Base-by-base conservation (phyloP, 2,113 vertebrate species). In the Microcebus lehilahytsara region DNA sequence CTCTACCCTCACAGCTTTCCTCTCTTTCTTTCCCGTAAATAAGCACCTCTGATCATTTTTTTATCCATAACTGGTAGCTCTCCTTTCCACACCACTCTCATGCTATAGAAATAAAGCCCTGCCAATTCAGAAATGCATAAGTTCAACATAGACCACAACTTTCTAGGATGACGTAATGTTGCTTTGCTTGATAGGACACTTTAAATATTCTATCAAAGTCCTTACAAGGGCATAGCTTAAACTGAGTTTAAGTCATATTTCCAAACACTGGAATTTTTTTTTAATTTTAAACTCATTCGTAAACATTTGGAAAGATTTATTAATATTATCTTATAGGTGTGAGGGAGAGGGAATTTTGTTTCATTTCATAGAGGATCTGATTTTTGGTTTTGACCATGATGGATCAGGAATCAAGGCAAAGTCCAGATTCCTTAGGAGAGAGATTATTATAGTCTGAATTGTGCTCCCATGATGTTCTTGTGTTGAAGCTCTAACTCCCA, bases 321-420 rank as follows among this genome's bases (percentile, higher is more conserved):
- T 19, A 19, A 56, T 19, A 56, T 56, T 95, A 78, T 79, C 60
- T 87, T 56, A 78, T 94, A 96, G 84, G 14, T 85, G 92, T 75
- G 80, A 93, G 75, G 13, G 72, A 95, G 62, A 96, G 79, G 74
- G 80, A 95, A 97, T 51, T 84, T 93, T 92, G 93, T 53, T 37
- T 53, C 66, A 0, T 96, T 67, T 77, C 89, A 42, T 27, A 92
- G 79, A 84, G n/a, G 32, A 78, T 51, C 87, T 60, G 79, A 49
- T 62, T 37, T 86, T 91, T 72, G 78, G 71, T 87, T 91, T 93
- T 88, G 53, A 80, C 40, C 62, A 79, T 89, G 66, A 91, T 53
- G 37, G 3, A 46, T 67, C 32, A 92, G 46, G 42, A 86, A 79
- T 92, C 62, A 96, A 62, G 32, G 34, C 25, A 62, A 92, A 72